Evolutionary conservation across 2,113 vertebrate genomes (phyloP), one percentile per base, ranked within the genome.

Genomic region (Ophthalmotilapia sp.): DNA sequence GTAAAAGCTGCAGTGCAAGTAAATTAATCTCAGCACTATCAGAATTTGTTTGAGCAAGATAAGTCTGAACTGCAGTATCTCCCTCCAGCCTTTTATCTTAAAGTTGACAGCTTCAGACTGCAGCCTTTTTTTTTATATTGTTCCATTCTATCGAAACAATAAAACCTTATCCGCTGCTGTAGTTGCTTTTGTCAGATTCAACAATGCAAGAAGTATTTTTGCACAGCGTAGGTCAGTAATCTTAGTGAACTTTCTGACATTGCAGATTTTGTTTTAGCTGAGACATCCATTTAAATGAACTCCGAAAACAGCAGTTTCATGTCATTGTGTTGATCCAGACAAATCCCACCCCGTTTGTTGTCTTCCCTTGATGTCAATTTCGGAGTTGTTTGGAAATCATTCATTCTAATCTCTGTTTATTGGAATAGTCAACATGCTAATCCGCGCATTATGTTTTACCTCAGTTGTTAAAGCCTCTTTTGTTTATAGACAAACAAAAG

Each of bases 41-140:
- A 40, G 33, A 73, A 62, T 60, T 36, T 77, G 56, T 82, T 77
- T 79, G 17, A 45, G 9, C 21, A 42, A 84, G 73, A 83, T 85
- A 79, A 82, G 65, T 77, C 40, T 80, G 51, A 86, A 56, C 12
- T 79, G 84, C 82, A 38, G 60, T 82, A 86, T 91, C 79, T 89
- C 33, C 81, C 79, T 89, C 26, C 17, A 19, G 29, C n/a, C 36
- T 85, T 88, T 92, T 81, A 91, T 91, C 89, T 82, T 60, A 38
- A 38, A 47, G 77, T 21, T 62, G 86, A 89, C 86, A 86, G 54
- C 42, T 86, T 86, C 40, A 83, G 51, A 56, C 58, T 29, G 36
- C 13, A 21, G 68, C 21, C 15, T 6, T 68, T 68, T 40, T 38
- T 40, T 23, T 10, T 1, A 40, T 84, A 17, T 82, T 70, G 53